Conservation (phyloP, 2,888 invertebrate species). For the Monopis laevigella region DNA sequence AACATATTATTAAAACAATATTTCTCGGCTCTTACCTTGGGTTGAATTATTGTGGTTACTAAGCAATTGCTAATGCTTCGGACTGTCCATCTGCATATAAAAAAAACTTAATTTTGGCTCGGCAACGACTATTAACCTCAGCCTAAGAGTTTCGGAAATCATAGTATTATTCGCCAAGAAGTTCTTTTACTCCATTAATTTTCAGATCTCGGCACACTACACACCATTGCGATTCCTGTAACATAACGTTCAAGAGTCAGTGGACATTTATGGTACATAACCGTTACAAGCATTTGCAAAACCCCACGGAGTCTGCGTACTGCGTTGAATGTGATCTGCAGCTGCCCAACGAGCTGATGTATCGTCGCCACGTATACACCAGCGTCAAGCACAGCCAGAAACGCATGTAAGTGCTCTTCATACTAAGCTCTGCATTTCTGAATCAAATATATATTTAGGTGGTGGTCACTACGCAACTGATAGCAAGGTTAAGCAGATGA, state of each 20-base stretch:
- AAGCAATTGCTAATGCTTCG: too few species aligned
- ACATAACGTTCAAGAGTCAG: slow-evolving; percentile 13
- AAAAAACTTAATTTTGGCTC: too few species aligned
- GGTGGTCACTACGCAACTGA: background rate
- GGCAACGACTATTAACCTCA: too few species aligned
- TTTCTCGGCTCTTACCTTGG: too few species aligned
- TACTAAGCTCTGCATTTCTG: background rate
- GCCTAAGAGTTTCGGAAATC: too few species aligned
- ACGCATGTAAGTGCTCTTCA: background rate
- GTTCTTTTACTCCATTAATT: background rate
- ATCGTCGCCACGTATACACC: slow-evolving; percentile 24
- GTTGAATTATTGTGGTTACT: too few species aligned
- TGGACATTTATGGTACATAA: slow-evolving; percentile 13
- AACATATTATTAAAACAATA: too few species aligned
- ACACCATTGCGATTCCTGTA: slow-evolving; percentile 15
- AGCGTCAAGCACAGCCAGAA: slow-evolving; percentile 20
- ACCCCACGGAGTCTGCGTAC: slow-evolving; percentile 24
- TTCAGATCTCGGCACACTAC: background rate
- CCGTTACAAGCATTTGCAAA: slow-evolving; percentile 9
- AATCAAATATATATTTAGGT: background rate
- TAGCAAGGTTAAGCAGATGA: too few species aligned
- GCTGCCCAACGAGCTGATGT: slow-evolving; percentile 22
- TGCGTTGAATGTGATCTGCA: slow-evolving; percentile 32
- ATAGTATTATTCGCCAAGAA: too few species aligned
- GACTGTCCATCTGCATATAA: too few species aligned